Evolutionary conservation across 2,113 vertebrate genomes (phyloP).

Genomic region (Meleagris gallopavo): DNA sequence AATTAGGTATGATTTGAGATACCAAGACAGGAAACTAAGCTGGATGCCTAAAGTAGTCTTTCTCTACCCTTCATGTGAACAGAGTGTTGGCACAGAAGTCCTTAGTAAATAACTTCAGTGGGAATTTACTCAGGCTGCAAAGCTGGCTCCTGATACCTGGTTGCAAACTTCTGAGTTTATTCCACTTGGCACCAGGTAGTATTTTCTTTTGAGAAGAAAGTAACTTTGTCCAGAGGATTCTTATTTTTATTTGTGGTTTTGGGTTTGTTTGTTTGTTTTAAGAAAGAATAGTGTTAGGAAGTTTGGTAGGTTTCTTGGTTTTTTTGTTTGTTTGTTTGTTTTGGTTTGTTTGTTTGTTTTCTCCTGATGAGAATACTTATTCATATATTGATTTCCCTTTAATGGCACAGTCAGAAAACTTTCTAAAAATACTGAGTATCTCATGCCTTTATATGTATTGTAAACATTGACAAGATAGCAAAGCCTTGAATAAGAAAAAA

Average conservation of each 20-base stretch:
- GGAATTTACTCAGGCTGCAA: not conserved
- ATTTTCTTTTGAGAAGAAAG: not conserved
- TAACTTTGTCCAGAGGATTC: not conserved
- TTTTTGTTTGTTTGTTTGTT: not conserved
- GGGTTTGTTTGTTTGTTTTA: not conserved
- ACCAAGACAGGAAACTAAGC: not conserved
- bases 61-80: not conserved
- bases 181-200: not conserved
- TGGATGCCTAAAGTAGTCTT: not conserved
- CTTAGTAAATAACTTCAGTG: not conserved
- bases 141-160: not conserved
- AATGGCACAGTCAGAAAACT: not conserved
- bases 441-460: not conserved
- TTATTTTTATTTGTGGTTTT: not conserved
- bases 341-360: not conserved
- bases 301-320: not conserved
- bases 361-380: not conserved
- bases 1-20: not conserved
- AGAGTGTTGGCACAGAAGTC: not conserved
- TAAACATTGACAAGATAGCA: not conserved
- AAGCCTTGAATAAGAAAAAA: not conserved
- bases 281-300: not conserved
- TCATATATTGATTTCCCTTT: not conserved
- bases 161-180: not conserved
- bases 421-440: not conserved